Base-by-base conservation (phyloP, 2,888 invertebrate species). In the Amphiduros pacificus region DNA sequence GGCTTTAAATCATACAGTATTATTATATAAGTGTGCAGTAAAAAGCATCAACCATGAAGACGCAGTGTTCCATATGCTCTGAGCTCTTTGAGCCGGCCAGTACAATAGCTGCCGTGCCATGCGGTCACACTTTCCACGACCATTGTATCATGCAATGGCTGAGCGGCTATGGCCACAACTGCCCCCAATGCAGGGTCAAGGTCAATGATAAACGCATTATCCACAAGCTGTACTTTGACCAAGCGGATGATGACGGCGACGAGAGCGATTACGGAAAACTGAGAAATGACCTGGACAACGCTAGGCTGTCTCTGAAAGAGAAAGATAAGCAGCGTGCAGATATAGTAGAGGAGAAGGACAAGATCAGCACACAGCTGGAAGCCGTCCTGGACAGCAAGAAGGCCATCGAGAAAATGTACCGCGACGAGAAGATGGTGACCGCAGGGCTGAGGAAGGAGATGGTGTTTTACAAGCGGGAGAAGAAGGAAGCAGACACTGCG, bases 11-110 rank as follows among this genome's bases (percentile, higher is more conserved):
- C n/a, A n/a, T n/a, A n/a, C n/a, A n/a, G n/a, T n/a, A n/a, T n/a
- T n/a, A n/a, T n/a, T n/a, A n/a, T n/a, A n/a, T n/a, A n/a, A n/a
- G n/a, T n/a, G n/a, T n/a, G n/a, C n/a, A n/a, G n/a, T n/a, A n/a
- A n/a, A n/a, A n/a, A n/a, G n/a, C n/a, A n/a, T n/a, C n/a, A n/a
- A n/a, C n/a, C n/a, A 44, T 44, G 44, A 44, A 44, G 44, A 22
- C 44, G 20, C 44, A 44, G 44, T 44, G 44, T n/a, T 44, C 44
- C 44, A 44, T 44, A 20, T 44, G 44, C 44, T n/a, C 22, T n/a
- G 44, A 44, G n/a, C 44, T 44, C n/a, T 44, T 44, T 17, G 44
- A 44, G n/a, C n/a, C n/a, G 44, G 44, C n/a, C 4, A 20, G 20
- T 6, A n/a, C n/a, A n/a, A 44, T 44, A 6, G 44, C 44, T 22